A percentile compares a stretch with the other conserved stretches of the same genome.
These are phyloP conservation scores for Aplocera efformata DNA, from an alignment of 2,888 invertebrate species.

Conservation along the genomic window DNA sequence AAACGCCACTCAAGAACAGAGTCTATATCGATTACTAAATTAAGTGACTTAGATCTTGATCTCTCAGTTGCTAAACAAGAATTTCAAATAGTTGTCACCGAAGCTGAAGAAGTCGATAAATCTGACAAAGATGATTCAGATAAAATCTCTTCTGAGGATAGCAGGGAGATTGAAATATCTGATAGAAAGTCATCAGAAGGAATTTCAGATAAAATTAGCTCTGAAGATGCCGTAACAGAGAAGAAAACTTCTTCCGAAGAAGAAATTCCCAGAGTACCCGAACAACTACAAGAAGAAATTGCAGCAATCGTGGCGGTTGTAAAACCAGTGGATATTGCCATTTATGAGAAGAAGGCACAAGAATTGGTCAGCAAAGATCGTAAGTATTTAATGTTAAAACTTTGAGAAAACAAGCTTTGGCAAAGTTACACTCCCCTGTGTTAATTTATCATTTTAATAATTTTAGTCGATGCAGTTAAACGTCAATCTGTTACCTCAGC, in stretches of 20 bases:
- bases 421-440: too few relatives aligned
- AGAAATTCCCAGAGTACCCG: constrained; percentile 48
- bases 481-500: constrained; percentile 73
- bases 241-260: constrained; percentile 76
- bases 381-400: constrained; percentile 1
- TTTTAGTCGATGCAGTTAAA: constrained; percentile 53
- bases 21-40: constrained; percentile 66
- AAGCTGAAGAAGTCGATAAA: constrained; percentile 68
- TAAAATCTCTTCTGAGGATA: constrained; percentile 77
- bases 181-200: constrained; percentile 75
- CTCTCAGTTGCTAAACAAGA: constrained; percentile 58
- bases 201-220: constrained; percentile 74
- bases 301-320: constrained; percentile 16
- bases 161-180: constrained; percentile 74
- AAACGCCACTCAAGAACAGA: constrained; percentile 74
- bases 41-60: constrained; percentile 65
- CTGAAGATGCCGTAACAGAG: constrained; percentile 76
- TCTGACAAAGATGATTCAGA: constrained; percentile 77
- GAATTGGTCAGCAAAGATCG: constrained; percentile 1
- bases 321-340: constrained; percentile 6
- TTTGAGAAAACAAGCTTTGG: too few relatives aligned
- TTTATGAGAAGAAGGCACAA: not conserved
- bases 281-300: constrained; percentile 38
- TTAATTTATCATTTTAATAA: not conserved
- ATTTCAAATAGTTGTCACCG: constrained; percentile 71